phyloP scores from a whole-genome alignment of 2,797 vertebrate species.

The Bufotes viridis region DNA sequence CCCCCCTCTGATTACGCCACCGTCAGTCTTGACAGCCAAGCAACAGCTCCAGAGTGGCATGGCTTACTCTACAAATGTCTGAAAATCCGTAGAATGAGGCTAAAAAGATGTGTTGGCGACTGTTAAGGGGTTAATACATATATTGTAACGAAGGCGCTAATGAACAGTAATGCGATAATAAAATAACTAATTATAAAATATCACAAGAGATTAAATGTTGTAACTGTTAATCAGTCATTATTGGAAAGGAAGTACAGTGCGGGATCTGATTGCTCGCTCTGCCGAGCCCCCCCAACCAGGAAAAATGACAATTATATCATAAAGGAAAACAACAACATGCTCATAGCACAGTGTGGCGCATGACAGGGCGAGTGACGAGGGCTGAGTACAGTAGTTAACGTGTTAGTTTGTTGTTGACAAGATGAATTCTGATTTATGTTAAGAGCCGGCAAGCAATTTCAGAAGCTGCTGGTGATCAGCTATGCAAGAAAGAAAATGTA shows the following conservation, averaged over 20 bases:
- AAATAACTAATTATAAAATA: slow-evolving; percentile 5
- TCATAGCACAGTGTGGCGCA: slow-evolving; percentile 22
- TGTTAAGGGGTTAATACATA: not conserved
- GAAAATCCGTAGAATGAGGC: no score
- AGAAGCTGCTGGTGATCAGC: slow-evolving; percentile 26
- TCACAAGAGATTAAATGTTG: slow-evolving; percentile 18
- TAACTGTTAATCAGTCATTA: slow-evolving; percentile 25
- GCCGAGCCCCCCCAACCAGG: not conserved
- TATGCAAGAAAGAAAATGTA: slow-evolving; percentile 39
- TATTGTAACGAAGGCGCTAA: not conserved
- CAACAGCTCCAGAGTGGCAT: no score
- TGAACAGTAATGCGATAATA: slow-evolving; percentile 4
- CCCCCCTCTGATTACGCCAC: no score
- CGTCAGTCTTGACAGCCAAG: no score
- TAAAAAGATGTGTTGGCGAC: no score
- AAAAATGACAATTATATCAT: slow-evolving; percentile 9
- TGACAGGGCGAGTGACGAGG: slow-evolving; percentile 6
- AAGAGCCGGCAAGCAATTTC: slow-evolving; percentile 52
- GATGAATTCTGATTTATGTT: slow-evolving; percentile 55
- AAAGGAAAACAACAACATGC: slow-evolving; percentile 1
- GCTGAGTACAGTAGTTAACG: slow-evolving; percentile 32
- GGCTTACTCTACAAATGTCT: no score
- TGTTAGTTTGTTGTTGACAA: slow-evolving; percentile 58
- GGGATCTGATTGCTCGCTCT: not conserved
- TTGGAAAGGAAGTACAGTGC: not conserved